phyloP scores from a whole-genome alignment of 2,797 vertebrate genomes.

The Microctenopoma stevenorrisi region DNA sequence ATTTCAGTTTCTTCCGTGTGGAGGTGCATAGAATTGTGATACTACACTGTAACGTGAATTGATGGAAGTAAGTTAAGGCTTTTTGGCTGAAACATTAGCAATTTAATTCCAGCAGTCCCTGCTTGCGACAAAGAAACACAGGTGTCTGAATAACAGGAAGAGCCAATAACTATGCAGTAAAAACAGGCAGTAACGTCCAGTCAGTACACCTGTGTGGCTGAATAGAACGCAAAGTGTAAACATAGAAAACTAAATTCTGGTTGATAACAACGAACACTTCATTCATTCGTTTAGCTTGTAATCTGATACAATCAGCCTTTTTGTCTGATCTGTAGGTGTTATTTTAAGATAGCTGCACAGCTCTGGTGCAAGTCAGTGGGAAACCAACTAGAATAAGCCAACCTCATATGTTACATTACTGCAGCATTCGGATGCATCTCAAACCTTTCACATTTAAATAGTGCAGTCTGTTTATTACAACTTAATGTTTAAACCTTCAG shows the following conservation, averaged over 20 bases:
- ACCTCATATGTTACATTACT: background rate
- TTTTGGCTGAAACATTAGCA: constrained; percentile 44
- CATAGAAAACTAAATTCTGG: background rate
- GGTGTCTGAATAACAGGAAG: background rate
- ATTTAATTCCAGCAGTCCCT: constrained; percentile 15
- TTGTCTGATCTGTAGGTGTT: too few species aligned
- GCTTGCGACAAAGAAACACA: constrained; percentile 7
- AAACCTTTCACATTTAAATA: background rate
- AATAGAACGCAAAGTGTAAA: constrained; percentile 17
- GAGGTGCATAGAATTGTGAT: constrained; percentile 48
- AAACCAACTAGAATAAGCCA: background rate
- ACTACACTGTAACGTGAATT: constrained; percentile 18
- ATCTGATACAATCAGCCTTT: background rate
- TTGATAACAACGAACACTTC: background rate
- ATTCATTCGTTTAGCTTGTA: background rate
- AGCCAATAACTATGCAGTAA: background rate
- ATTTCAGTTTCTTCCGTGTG: background rate
- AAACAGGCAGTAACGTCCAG: background rate
- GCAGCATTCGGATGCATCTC: background rate
- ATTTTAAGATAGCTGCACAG: background rate
- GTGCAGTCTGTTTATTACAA: background rate
- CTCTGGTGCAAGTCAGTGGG: background rate
- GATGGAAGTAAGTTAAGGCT: constrained; percentile 76
- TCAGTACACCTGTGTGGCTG: background rate
- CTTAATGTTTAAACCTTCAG: background rate